These are phyloP conservation scores for Delphinus delphis DNA, from an alignment of 2,113 vertebrate species.

Conservation along the genomic window DNA sequence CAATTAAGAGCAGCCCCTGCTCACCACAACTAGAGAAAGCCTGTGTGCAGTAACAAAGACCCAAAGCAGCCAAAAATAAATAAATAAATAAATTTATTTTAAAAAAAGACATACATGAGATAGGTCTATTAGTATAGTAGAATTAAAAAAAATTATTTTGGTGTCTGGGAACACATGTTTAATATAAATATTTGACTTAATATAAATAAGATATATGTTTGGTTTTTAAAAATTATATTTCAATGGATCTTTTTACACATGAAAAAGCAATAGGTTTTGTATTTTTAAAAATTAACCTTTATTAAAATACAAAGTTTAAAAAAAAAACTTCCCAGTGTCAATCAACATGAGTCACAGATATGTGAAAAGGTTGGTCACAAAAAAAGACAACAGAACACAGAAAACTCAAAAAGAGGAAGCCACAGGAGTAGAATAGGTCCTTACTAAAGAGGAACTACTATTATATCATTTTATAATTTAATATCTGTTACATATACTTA, in stretches of 20 bases:
- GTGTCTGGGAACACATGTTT: not conserved
- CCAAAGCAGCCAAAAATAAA: too few relatives aligned
- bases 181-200: not conserved
- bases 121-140: not conserved
- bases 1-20: too few relatives aligned
- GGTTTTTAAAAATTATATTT: not conserved
- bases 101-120: too few relatives aligned
- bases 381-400: not conserved
- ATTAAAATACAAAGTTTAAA: too few relatives aligned
- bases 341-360: not conserved
- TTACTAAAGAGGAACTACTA: not conserved
- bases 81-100: too few relatives aligned
- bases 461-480: not conserved
- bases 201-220: not conserved
- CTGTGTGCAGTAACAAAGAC: too few relatives aligned
- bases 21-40: too few relatives aligned
- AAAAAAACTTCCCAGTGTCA: not conserved
- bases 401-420: not conserved
- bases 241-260: too few relatives aligned
- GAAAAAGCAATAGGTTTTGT: too few relatives aligned
- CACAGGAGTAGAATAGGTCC: not conserved
- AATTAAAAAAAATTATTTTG: not conserved
- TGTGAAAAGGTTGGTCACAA: not conserved
- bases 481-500: not conserved
- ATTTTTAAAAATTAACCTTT: too few relatives aligned